Conservation (phyloP, 2,797 vertebrate genomes). For the Protosalanx chinensis region DNA sequence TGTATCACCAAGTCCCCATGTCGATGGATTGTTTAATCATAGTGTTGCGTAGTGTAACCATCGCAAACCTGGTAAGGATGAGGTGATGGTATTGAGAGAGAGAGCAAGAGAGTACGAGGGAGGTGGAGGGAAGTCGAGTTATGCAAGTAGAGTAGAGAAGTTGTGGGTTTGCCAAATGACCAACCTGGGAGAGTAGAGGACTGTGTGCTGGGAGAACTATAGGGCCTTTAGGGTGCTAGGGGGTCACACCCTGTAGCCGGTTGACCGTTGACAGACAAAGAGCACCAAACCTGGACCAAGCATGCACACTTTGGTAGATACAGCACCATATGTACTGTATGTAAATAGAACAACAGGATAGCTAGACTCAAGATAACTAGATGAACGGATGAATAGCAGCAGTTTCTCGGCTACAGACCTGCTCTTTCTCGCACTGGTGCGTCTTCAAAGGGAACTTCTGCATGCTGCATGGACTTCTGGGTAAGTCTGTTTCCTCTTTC, state of each 20-base stretch:
- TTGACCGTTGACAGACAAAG: not conserved
- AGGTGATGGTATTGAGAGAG: not conserved
- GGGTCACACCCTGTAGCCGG: not conserved
- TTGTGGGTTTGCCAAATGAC: constrained; percentile 1
- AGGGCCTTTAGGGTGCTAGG: too few relatives aligned
- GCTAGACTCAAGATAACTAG: not conserved
- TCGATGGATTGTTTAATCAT: constrained; percentile 14
- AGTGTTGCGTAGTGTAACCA: not conserved
- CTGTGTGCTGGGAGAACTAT: not conserved
- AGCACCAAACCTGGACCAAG: not conserved
- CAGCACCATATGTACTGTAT: not conserved
- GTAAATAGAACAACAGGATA: not conserved
- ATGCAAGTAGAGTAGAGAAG: not conserved
- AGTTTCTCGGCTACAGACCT: constrained; percentile 12
- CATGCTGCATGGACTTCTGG: constrained; percentile 55
- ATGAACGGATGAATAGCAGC: not conserved
- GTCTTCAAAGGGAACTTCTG: constrained; percentile 49
- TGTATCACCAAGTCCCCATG: constrained; percentile 34
- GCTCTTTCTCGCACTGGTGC: not conserved
- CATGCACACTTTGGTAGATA: not conserved
- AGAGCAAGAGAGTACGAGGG: not conserved
- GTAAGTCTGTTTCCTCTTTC: constrained; percentile 16
- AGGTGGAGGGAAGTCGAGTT: not conserved
- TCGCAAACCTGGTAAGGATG: not conserved
- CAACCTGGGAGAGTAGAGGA: not conserved